These are phyloP conservation scores for Crocodylus rhombifer DNA, from an alignment of 2,797 vertebrate species.

Conservation along the genomic window DNA sequence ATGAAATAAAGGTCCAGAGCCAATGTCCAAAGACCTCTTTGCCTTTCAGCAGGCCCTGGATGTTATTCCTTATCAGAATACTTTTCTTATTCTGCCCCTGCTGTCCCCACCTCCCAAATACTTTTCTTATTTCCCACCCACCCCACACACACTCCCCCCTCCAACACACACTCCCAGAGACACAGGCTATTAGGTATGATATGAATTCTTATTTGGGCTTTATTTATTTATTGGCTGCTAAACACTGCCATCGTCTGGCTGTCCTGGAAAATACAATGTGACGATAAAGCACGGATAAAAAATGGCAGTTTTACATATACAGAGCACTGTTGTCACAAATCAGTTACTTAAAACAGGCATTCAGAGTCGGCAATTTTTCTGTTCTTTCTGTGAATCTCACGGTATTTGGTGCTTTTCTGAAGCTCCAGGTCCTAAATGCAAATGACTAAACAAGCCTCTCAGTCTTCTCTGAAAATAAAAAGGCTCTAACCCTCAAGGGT, in stretches of 20 bases:
- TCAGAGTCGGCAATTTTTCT: no score
- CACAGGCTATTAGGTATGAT: neutral
- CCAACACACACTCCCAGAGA: neutral
- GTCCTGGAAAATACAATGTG: neutral
- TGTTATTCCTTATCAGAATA: no score
- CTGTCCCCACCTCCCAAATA: no score
- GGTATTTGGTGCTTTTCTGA: neutral
- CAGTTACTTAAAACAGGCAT: neutral
- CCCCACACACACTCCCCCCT: neutral
- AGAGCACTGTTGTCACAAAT: neutral
- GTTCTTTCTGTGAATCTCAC: neutral
- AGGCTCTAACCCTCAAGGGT: neutral
- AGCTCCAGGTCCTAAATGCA: neutral
- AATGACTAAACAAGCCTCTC: neutral
- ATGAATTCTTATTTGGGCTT: neutral
- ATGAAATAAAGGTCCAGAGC: no score
- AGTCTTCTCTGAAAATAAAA: neutral
- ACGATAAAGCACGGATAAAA: neutral
- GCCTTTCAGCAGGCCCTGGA: no score
- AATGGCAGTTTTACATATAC: accelerated
- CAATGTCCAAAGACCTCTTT: no score
- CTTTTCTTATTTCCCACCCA: neutral
- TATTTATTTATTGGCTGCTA: neutral
- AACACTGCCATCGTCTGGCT: neutral
- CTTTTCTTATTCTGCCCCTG: no score